These are phyloP conservation scores for Oxyteleia sp. DNA, from an alignment of 2,888 invertebrate species.

Conservation along the genomic window DNA sequence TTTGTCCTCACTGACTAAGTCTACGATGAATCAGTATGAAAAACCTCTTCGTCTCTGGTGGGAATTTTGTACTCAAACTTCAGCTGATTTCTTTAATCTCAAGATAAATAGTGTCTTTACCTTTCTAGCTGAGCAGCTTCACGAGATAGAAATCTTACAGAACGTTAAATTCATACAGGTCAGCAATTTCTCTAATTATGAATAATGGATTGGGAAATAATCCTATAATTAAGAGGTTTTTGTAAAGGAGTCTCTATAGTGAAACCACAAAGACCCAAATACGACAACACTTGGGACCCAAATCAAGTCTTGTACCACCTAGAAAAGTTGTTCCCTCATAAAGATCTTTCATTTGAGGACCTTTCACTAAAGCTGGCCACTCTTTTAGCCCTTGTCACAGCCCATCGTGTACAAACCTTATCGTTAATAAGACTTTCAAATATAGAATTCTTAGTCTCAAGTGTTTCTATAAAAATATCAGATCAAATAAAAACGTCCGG, in stretches of 20 bases:
- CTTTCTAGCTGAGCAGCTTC: not conserved
- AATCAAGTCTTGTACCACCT: not conserved
- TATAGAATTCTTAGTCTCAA: not conserved
- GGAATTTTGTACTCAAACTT: not conserved
- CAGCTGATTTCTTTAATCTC: not conserved
- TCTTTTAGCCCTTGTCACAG: not conserved
- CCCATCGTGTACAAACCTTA: not conserved
- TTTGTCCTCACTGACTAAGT: not conserved
- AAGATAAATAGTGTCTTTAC: not conserved
- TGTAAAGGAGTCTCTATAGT: not conserved
- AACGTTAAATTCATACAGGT: not conserved
- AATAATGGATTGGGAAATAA: not conserved
- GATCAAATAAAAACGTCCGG: constrained; percentile 9
- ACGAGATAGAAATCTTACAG: not conserved
- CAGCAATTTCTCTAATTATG: not conserved
- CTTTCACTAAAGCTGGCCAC: not conserved
- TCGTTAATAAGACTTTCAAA: not conserved
- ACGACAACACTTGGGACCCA: not conserved
- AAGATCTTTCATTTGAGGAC: not conserved
- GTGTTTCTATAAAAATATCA: not conserved
- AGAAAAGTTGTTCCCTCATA: not conserved
- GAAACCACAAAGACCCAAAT: not conserved
- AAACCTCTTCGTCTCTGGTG: not conserved
- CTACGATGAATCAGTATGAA: not conserved
- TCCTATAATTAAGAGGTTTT: not conserved